A percentile compares a stretch with the other conserved stretches of the same genome.
These are phyloP conservation scores for Pangasius larnaudii DNA, from an alignment of 2,797 vertebrate species.

Conservation along the genomic window DNA sequence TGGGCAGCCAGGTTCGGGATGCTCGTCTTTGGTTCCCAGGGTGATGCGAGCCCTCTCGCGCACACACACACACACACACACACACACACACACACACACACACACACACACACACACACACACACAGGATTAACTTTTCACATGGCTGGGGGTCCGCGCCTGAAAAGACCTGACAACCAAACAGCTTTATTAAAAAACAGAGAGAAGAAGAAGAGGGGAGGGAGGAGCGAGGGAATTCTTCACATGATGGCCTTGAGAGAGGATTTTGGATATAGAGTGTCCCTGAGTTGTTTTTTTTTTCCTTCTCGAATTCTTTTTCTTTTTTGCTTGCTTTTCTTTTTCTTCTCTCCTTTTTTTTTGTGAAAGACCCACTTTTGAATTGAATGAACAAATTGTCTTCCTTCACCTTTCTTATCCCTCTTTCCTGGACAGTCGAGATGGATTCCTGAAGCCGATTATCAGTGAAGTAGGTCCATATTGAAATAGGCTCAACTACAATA, in stretches of 20 bases:
- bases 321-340: background rate
- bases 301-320: constrained; percentile 30
- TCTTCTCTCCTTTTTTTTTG: constrained; percentile 58
- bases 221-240: constrained; percentile 70
- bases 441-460: constrained; percentile 41
- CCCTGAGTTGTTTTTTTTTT: constrained; percentile 51
- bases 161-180: constrained; percentile 87
- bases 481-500: background rate
- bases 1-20: constrained; percentile 53
- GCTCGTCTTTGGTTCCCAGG: constrained; percentile 79
- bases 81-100: constrained; percentile 58
- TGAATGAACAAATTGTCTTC: constrained; percentile 81
- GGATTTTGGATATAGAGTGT: constrained; percentile 84
- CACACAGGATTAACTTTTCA: constrained; percentile 86
- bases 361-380: constrained; percentile 73
- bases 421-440: constrained; percentile 26
- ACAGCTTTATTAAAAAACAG: constrained; percentile 88
- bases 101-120: constrained; percentile 51
- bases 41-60: constrained; percentile 78
- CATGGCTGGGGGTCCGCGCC: constrained; percentile 84
- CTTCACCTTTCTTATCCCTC: constrained; percentile 63
- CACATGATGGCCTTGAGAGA: constrained; percentile 82
- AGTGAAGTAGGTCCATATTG: constrained; percentile 3
- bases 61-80: constrained; percentile 50
- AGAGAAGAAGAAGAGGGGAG: constrained; percentile 62